Percentiles rank a stretch among this genome's conserved stretches.
These are phyloP conservation scores for Taenioides sp. DNA, from an alignment of 2,797 vertebrate species.

Conservation along the genomic window DNA sequence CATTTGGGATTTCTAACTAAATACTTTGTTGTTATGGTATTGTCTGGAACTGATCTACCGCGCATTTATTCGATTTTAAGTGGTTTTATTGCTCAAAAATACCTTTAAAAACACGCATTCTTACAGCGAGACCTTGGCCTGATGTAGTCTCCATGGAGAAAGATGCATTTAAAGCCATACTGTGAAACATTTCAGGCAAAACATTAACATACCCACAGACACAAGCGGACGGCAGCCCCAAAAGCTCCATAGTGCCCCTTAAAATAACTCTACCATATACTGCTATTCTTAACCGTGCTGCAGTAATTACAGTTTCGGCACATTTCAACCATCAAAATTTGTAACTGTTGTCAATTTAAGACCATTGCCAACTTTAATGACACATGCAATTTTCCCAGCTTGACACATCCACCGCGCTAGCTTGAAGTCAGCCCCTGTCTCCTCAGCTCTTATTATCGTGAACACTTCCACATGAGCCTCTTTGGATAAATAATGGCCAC, in stretches of 20 bases:
- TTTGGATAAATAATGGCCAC: constrained; percentile 19
- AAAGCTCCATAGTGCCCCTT: too few relatives aligned
- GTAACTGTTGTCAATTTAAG: constrained; percentile 3
- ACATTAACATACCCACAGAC: too few relatives aligned
- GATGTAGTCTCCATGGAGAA: too few relatives aligned
- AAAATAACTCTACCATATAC: background rate
- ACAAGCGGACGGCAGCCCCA: too few relatives aligned
- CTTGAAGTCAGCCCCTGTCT: background rate
- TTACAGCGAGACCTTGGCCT: too few relatives aligned
- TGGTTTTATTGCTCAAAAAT: too few relatives aligned
- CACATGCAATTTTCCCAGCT: constrained; percentile 6
- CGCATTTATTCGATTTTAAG: too few relatives aligned
- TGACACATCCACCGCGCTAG: background rate
- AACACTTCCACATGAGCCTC: constrained; percentile 17
- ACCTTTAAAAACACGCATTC: too few relatives aligned
- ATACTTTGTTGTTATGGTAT: background rate
- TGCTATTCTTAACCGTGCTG: background rate
- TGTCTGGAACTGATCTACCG: too few relatives aligned
- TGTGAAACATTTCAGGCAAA: too few relatives aligned
- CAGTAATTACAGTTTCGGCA: background rate
- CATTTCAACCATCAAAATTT: background rate
- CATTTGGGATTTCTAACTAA: background rate
- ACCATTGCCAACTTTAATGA: background rate
- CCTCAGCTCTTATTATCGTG: constrained; percentile 3
- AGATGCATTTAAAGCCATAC: too few relatives aligned